phyloP scores from a whole-genome alignment of 1,140 invertebrate genomes.

The Samia ricini region DNA sequence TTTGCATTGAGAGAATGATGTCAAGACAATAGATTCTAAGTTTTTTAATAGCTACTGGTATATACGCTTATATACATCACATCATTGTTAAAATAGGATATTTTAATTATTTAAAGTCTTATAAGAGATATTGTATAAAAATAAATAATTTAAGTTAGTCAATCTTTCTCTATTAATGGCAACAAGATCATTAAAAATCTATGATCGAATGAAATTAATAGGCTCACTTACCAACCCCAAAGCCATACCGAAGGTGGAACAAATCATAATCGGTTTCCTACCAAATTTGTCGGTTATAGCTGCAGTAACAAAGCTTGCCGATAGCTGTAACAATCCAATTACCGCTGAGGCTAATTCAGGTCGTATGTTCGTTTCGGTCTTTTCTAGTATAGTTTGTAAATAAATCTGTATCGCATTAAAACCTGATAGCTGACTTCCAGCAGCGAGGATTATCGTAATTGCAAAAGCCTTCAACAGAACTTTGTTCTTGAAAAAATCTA shows the following conservation, averaged over 20 bases:
- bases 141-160: no score
- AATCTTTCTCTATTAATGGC: no score
- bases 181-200: background rate
- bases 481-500: constrained; percentile 26
- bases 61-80: no score
- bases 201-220: background rate
- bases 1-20: no score
- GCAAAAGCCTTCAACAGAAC: constrained; percentile 30
- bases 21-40: no score
- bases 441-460: constrained; percentile 49
- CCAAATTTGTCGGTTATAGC: constrained; percentile 79
- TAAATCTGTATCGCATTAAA: constrained; percentile 85
- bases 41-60: no score
- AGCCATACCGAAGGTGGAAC: constrained; percentile 71
- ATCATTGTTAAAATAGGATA: no score
- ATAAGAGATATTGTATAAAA: no score
- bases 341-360: constrained; percentile 80
- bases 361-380: constrained; percentile 75
- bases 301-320: constrained; percentile 72
- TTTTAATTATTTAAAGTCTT: no score
- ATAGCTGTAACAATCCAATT: constrained; percentile 79
- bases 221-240: constrained; percentile 67
- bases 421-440: constrained; percentile 82
- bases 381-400: constrained; percentile 80
- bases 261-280: constrained; percentile 79